These are phyloP conservation scores for Sebastes aleutianus DNA, from an alignment of 2,797 vertebrate genomes.

Conservation along the genomic window DNA sequence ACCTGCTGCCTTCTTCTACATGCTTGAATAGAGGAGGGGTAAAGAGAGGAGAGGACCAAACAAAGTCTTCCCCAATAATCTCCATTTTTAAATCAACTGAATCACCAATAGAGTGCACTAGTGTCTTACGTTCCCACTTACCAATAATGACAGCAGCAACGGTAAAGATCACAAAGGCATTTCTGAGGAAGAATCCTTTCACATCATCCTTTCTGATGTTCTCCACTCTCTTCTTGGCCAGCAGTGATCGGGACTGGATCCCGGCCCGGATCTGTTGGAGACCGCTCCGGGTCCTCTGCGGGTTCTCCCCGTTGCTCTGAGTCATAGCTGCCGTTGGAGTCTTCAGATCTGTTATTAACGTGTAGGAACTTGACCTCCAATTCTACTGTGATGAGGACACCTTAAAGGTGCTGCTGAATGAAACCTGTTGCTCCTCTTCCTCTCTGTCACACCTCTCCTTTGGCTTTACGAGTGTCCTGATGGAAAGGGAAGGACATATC, in stretches of 20 bases:
- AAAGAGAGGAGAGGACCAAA: background rate
- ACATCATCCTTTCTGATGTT: slow-evolving; percentile 88
- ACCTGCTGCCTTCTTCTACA: slow-evolving; percentile 2
- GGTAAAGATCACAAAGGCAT: slow-evolving; percentile 94
- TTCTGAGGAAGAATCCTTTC: slow-evolving; percentile 87
- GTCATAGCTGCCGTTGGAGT: slow-evolving; percentile 79
- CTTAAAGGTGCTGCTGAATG: background rate
- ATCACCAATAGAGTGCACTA: background rate
- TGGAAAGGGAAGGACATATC: background rate
- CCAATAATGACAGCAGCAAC: slow-evolving; percentile 90
- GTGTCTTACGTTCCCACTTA: slow-evolving; percentile 74
- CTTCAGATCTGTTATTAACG: background rate
- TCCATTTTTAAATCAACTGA: background rate
- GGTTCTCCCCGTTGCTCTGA: slow-evolving; percentile 88
- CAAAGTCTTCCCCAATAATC: background rate
- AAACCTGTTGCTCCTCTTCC: background rate
- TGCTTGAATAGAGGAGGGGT: background rate
- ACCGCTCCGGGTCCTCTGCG: slow-evolving; percentile 77
- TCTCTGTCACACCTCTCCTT: slow-evolving; percentile 10
- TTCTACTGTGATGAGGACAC: background rate
- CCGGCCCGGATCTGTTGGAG: slow-evolving; percentile 88
- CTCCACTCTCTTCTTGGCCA: slow-evolving; percentile 88
- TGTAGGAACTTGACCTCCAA: background rate
- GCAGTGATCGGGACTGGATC: slow-evolving; percentile 85
- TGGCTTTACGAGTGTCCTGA: slow-evolving; percentile 12